Evolutionary conservation across 1,140 invertebrate species (phyloP), one percentile per base, ranked within the genome.

Genomic region (Probaryconus sp.): DNA sequence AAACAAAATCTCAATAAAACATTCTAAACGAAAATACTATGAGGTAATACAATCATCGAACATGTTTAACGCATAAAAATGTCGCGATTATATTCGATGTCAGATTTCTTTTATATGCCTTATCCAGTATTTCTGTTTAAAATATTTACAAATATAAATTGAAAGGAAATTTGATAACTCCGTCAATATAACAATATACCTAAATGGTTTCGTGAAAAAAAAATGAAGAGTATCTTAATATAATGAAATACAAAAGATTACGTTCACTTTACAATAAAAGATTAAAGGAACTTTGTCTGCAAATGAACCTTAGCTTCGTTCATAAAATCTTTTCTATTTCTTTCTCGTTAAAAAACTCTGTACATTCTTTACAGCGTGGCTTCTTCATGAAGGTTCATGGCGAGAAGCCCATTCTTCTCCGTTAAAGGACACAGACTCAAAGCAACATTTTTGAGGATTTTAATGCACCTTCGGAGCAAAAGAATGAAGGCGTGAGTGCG

Each of bases 391-490:
- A 68, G 68, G 70, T 55, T 42, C 28, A 74, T 67, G 56, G n/a
- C 37, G 56, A 63, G 28, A 56, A 74, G 43, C 50, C 63, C 21
- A 50, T 63, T 74, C 50, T 37, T 14, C 26, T 61, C 33, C 30
- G 55, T 51, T 67, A 67, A 73, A 67, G 60, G 61, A 73, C 61
- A 67, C 70, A 65, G 47, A 61, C 70, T 67, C 70, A 73, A 73
- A 73, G 60, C 53, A 38, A 43, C 37, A 55, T 60, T 67, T 65
- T 67, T 55, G 61, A 73, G 53, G 70, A 73, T 73, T 73, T 73
- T 73, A 73, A 73, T 67, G 70, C 58, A 67, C 70, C 55, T 73
- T 61, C 30, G 55, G 20, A 47, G 55, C 45, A 48, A 67, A 55
- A 73, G 70, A 67, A 67, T 73, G 61, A 58, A 65, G 63, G 70